phyloP scores from a whole-genome alignment of 2,113 vertebrate species.

The Centropus bengalensis region DNA sequence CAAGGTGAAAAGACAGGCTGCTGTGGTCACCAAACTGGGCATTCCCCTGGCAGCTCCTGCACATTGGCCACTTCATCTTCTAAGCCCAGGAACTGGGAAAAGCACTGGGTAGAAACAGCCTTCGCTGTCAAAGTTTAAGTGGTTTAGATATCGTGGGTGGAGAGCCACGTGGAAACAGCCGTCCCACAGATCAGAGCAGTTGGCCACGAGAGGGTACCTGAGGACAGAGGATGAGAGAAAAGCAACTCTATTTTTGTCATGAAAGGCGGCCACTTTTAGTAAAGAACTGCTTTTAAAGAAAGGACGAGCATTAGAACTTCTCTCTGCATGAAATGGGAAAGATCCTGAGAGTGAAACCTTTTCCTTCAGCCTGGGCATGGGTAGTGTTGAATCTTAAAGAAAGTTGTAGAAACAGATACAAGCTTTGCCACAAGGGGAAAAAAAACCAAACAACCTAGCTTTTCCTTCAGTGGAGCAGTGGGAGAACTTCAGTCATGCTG shows the following conservation, averaged over 20 bases:
- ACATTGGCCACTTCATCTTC: background rate
- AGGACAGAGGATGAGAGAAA: background rate
- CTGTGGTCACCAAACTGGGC: background rate
- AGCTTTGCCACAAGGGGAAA: background rate
- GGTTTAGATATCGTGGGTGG: background rate
- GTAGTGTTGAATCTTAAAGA: background rate
- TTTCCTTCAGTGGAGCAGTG: background rate
- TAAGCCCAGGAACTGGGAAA: background rate
- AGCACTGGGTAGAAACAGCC: background rate
- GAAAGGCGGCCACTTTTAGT: background rate
- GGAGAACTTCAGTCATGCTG: background rate
- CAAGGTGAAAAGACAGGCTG: no score
- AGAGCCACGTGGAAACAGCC: background rate
- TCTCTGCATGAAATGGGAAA: background rate
- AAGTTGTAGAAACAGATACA: background rate
- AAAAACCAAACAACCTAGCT: no score
- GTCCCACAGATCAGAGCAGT: background rate
- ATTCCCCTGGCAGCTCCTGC: background rate
- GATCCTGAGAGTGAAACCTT: background rate
- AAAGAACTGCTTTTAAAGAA: background rate
- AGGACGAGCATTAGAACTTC: background rate
- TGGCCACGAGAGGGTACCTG: background rate
- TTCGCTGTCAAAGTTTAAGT: background rate
- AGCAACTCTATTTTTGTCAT: background rate
- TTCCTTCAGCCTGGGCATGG: background rate